These are phyloP conservation scores for Nycticebus coucang DNA, from an alignment of 2,113 vertebrate genomes.

Conservation along the genomic window DNA sequence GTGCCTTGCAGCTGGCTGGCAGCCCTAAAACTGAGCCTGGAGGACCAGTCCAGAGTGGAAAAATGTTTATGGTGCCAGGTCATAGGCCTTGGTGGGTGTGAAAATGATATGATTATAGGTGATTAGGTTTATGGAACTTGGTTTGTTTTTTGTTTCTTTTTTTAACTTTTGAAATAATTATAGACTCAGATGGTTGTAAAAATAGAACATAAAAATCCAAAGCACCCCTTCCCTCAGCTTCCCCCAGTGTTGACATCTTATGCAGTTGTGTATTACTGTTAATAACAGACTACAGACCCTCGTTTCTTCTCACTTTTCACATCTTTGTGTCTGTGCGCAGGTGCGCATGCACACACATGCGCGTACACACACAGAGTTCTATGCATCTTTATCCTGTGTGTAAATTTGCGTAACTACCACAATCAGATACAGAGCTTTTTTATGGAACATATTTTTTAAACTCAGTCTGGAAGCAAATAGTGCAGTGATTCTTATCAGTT, in stretches of 20 bases:
- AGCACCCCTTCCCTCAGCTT: not conserved
- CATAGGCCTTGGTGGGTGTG: not conserved
- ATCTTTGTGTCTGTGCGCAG: not conserved
- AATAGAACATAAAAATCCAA: not conserved
- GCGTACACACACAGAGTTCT: not conserved
- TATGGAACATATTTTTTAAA: not conserved
- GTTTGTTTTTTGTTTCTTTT: not conserved
- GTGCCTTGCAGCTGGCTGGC: not conserved
- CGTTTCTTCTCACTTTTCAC: not conserved
- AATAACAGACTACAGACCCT: not conserved
- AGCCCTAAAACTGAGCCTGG: not conserved
- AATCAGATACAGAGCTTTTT: not conserved
- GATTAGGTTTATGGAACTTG: not conserved
- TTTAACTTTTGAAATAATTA: slow-evolving; percentile 21
- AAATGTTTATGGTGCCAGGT: not conserved
- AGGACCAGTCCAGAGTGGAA: not conserved
- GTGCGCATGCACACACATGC: not conserved
- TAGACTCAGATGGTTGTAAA: not conserved
- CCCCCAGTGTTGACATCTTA: not conserved
- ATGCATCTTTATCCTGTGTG: not conserved
- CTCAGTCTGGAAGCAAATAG: not conserved
- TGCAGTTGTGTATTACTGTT: not conserved
- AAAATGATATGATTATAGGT: not conserved
- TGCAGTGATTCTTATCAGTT: not conserved
- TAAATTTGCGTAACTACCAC: not conserved